These are phyloP conservation scores for Tauraco erythrolophus DNA, from an alignment of 2,113 vertebrate species.

Conservation along the genomic window DNA sequence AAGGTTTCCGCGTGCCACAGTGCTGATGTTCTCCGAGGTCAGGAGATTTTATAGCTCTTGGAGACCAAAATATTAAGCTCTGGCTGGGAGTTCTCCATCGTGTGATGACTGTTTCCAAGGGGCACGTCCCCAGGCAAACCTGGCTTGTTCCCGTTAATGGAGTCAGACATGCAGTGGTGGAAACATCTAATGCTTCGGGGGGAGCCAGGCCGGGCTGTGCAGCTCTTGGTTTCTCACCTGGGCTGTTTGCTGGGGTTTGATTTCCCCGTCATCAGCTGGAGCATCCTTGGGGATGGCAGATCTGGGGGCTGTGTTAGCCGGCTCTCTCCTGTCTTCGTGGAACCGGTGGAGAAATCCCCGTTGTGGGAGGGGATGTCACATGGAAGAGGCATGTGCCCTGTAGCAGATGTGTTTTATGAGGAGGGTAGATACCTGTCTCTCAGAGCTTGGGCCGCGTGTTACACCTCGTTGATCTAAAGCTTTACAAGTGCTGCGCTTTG, in stretches of 20 bases:
- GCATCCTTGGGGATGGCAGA: not conserved
- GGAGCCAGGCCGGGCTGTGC: not conserved
- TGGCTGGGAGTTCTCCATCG: not conserved
- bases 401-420: not conserved
- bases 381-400: fast-evolving
- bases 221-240: too few species aligned
- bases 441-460: too few species aligned
- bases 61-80: not conserved
- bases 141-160: not conserved
- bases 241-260: not conserved
- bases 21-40: not conserved
- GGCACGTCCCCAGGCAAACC: not conserved
- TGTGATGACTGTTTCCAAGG: not conserved
- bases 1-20: not conserved
- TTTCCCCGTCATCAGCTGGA: not conserved
- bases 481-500: not conserved
- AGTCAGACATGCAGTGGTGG: not conserved
- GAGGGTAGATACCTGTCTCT: too few species aligned
- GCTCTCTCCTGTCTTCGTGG: fast-evolving
- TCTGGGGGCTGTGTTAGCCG: not conserved
- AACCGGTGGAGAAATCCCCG: not conserved
- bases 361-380: fast-evolving
- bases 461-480: not conserved
- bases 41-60: not conserved
- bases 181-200: fast-evolving